These are phyloP conservation scores for Eupithecia centaureata DNA, from an alignment of 2,888 invertebrate species.

Conservation along the genomic window DNA sequence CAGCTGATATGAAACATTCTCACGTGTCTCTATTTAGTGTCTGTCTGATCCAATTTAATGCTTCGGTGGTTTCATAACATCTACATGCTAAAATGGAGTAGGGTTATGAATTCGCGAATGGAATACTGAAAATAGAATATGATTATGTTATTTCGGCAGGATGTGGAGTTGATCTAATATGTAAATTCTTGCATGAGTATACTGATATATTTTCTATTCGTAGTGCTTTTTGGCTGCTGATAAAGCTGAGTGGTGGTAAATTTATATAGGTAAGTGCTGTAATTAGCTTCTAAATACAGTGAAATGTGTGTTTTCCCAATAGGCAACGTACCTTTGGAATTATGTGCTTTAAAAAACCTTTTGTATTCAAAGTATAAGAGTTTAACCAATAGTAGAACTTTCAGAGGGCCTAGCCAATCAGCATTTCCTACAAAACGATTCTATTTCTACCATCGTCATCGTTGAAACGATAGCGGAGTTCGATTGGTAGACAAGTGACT, in stretches of 20 bases:
- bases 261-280: background rate
- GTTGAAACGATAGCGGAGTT: too few species aligned
- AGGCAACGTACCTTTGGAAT: too few species aligned
- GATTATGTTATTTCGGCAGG: conserved; percentile 1
- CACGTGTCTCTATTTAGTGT: conserved; percentile 37
- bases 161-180: background rate
- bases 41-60: conserved; percentile 40
- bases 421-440: too few species aligned
- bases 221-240: background rate
- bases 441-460: too few species aligned
- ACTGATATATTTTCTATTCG: background rate
- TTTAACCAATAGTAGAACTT: too few species aligned
- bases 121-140: conserved; percentile 18
- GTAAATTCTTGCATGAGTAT: background rate
- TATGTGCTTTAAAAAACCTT: too few species aligned
- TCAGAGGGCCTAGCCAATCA: too few species aligned
- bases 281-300: background rate
- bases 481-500: too few species aligned
- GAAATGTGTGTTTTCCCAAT: background rate
- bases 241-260: background rate
- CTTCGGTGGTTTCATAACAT: conserved; percentile 35
- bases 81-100: conserved; percentile 23
- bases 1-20: conserved; percentile 32
- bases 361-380: too few species aligned
- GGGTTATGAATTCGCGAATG: conserved; percentile 22